Evolutionary conservation across 2,888 invertebrate genomes (phyloP).

Genomic region (Orgyia antiqua): DNA sequence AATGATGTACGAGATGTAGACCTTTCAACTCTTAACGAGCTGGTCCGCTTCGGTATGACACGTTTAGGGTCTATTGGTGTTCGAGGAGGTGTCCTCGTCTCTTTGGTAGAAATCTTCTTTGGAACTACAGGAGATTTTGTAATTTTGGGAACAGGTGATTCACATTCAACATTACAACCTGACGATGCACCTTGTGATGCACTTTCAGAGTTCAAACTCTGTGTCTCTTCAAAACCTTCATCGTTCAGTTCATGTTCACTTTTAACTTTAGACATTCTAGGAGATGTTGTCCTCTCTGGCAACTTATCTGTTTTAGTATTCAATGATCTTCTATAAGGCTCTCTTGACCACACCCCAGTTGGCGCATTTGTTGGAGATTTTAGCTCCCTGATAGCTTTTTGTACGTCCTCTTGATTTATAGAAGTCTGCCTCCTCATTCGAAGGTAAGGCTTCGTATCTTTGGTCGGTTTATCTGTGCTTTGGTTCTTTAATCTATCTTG

Average conservation of each 20-base stretch:
- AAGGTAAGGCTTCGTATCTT: slow-evolving; percentile 64
- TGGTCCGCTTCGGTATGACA: slow-evolving; percentile 49
- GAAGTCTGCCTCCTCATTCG: slow-evolving; percentile 82
- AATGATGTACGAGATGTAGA: slow-evolving; percentile 88
- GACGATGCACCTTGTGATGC: slow-evolving; percentile 91
- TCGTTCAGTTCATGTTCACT: slow-evolving; percentile 87
- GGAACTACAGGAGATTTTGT: slow-evolving; percentile 55
- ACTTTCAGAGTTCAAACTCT: slow-evolving; percentile 91
- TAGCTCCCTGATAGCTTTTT: slow-evolving; percentile 81
- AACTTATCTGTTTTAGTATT: slow-evolving; percentile 45
- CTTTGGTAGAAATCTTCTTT: slow-evolving; percentile 75
- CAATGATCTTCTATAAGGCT: slow-evolving; percentile 56
- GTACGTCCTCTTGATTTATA: slow-evolving; percentile 84
- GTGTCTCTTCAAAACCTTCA: slow-evolving; percentile 94
- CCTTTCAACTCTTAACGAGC: slow-evolving; percentile 82
- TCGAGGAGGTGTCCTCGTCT: slow-evolving; percentile 57
- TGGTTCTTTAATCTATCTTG: slow-evolving; percentile 82
- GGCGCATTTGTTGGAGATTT: slow-evolving; percentile 80
- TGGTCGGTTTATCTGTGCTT: slow-evolving; percentile 67
- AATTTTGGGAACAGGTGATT: slow-evolving; percentile 69
- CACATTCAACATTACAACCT: slow-evolving; percentile 82
- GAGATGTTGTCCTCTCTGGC: slow-evolving; percentile 57
- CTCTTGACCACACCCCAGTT: slow-evolving; percentile 79
- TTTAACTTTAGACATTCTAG: slow-evolving; percentile 73
- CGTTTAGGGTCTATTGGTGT: slow-evolving; percentile 52